These are phyloP conservation scores for Mallotus villosus DNA, from an alignment of 2,797 vertebrate species.

Conservation along the genomic window DNA sequence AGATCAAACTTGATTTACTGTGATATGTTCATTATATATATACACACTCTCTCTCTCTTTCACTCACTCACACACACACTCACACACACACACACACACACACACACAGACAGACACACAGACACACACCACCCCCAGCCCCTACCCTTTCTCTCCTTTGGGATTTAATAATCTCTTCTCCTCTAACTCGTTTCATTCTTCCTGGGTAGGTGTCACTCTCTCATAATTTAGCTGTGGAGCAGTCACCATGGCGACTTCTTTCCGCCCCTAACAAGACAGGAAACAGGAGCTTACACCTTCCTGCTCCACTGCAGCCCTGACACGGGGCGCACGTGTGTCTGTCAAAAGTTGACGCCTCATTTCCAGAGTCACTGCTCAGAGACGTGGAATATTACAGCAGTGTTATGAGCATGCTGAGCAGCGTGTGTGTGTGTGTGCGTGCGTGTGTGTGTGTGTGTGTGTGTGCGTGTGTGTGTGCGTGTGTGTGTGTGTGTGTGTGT, in stretches of 20 bases:
- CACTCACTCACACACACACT: too few relatives aligned
- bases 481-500: background rate
- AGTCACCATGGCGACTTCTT: background rate
- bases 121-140: background rate
- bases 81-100: background rate
- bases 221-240: background rate
- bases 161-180: background rate
- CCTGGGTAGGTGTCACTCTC: conserved; percentile 38
- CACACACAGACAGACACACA: background rate
- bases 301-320: background rate
- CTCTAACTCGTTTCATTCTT: conserved; percentile 22
- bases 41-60: conserved; percentile 10
- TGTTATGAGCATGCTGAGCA: conserved; percentile 25
- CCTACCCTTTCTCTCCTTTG: background rate
- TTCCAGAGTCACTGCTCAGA: conserved; percentile 1
- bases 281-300: conserved; percentile 17
- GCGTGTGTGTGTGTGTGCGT: background rate
- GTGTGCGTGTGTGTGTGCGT: background rate
- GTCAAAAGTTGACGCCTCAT: conserved; percentile 9
- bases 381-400: background rate
- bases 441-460: background rate
- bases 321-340: background rate
- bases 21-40: background rate
- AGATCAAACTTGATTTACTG: conserved; percentile 67
- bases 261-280: conserved; percentile 1